A percentile compares a stretch with the other conserved stretches of the same genome.
Evolutionary conservation across 2,888 invertebrate species (phyloP).

Genomic region (Plebejus argus): DNA sequence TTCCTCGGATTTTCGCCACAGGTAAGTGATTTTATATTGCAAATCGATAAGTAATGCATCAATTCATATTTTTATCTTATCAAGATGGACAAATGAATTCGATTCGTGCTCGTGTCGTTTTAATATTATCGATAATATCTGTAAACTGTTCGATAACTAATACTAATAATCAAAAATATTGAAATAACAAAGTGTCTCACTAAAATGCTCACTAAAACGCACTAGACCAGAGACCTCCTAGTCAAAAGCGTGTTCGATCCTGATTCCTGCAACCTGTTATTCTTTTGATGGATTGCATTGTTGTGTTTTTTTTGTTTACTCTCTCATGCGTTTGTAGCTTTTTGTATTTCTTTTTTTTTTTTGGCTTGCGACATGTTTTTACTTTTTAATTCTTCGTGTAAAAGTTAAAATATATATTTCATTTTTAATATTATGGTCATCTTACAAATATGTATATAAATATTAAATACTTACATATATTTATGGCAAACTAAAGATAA

Average conservation of each 20-base stretch:
- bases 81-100: neutral
- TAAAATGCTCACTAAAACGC: neutral
- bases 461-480: too few species aligned
- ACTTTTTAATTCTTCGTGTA: neutral
- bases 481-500: too few species aligned
- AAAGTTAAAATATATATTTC: neutral
- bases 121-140: constrained; percentile 7
- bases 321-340: neutral
- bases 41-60: neutral
- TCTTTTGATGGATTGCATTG: constrained; percentile 17
- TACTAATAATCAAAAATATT: neutral
- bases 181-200: neutral
- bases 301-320: neutral
- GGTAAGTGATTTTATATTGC: constrained; percentile 59
- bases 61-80: neutral
- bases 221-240: neutral
- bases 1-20: constrained; percentile 86
- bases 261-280: constrained; percentile 15
- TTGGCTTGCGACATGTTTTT: neutral
- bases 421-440: too few species aligned
- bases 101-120: neutral
- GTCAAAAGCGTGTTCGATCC: neutral
- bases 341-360: neutral
- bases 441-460: too few species aligned
- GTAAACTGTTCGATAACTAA: neutral